Evolutionary conservation across 2,797 vertebrate species (phyloP).

Genomic region (Leuciscus waleckii): DNA sequence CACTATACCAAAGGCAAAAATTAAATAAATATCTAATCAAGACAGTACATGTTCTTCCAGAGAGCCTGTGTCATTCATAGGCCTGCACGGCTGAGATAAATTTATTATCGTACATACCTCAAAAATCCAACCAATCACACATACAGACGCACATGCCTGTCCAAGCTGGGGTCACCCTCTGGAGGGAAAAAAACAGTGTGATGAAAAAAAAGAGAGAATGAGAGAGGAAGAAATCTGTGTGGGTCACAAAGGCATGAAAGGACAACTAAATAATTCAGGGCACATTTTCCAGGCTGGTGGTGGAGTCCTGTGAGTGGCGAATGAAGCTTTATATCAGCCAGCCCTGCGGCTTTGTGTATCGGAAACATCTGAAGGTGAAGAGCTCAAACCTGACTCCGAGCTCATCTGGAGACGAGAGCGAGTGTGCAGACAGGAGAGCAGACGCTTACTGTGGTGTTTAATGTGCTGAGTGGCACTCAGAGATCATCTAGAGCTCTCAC

Average conservation of each 20-base stretch:
- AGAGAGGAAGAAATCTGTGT: slow-evolving; percentile 27
- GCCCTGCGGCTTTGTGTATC: slow-evolving; percentile 64
- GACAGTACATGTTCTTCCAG: too few species aligned
- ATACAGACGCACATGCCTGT: neutral
- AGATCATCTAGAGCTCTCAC: slow-evolving; percentile 32
- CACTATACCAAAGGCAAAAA: too few species aligned
- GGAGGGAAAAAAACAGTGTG: neutral
- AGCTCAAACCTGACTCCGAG: slow-evolving; percentile 67
- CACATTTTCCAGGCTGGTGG: slow-evolving; percentile 51
- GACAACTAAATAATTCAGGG: slow-evolving; percentile 64
- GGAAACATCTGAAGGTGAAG: slow-evolving; percentile 60
- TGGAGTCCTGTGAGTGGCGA: slow-evolving; percentile 41
- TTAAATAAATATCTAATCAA: too few species aligned
- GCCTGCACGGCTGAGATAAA: slow-evolving; percentile 36
- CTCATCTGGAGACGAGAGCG: slow-evolving; percentile 49
- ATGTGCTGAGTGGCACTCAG: slow-evolving; percentile 48
- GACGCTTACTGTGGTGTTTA: slow-evolving; percentile 38
- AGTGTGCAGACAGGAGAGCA: slow-evolving; percentile 31
- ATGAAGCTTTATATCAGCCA: slow-evolving; percentile 50
- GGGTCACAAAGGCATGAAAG: slow-evolving; percentile 50
- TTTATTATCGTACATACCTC: slow-evolving; percentile 44
- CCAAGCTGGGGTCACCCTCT: slow-evolving; percentile 16
- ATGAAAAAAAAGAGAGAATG: slow-evolving; percentile 11
- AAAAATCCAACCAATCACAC: slow-evolving; percentile 12
- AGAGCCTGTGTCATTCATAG: slow-evolving; percentile 23